Percentiles rank a stretch among this genome's conserved stretches.
Evolutionary conservation across 2,888 invertebrate genomes (phyloP).

Genomic region (Papilio elwesi): DNA sequence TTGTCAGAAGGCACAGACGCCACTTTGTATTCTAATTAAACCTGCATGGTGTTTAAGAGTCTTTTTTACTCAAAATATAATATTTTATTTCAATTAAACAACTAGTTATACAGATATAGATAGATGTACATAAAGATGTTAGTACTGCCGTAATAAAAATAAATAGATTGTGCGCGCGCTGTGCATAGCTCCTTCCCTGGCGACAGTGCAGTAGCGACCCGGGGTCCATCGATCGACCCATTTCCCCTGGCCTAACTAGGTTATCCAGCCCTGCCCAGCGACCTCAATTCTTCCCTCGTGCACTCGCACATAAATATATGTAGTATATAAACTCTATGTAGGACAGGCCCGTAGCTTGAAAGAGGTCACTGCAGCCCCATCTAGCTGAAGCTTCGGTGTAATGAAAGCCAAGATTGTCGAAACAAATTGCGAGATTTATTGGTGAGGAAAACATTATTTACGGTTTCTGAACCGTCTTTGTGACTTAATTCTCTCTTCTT

Average conservation of each 20-base stretch:
- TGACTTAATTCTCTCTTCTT: too few species aligned
- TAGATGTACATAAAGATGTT: too few species aligned
- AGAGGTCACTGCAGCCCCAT: conserved; percentile 6
- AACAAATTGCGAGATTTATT: neutral
- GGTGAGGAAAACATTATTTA: neutral
- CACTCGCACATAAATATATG: neutral
- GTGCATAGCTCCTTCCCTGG: conserved; percentile 15
- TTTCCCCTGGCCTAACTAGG: conserved; percentile 31
- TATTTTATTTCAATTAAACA: too few species aligned
- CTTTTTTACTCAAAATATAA: too few species aligned
- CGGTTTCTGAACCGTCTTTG: too few species aligned
- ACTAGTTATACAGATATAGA: too few species aligned
- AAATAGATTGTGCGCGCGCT: conserved; percentile 9
- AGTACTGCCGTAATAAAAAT: too few species aligned
- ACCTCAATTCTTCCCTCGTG: conserved; percentile 19
- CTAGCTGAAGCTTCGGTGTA: neutral
- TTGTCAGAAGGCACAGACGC: too few species aligned
- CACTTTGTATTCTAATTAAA: too few species aligned
- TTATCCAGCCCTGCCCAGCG: conserved; percentile 34
- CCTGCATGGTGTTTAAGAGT: too few species aligned
- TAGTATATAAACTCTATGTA: conserved; percentile 8
- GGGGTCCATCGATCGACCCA: conserved; percentile 39
- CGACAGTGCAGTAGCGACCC: conserved; percentile 5
- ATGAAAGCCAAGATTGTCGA: neutral
- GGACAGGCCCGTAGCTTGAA: neutral